Base-by-base conservation (phyloP, 2,797 vertebrate genomes). In the Aldrovandia affinis region DNA sequence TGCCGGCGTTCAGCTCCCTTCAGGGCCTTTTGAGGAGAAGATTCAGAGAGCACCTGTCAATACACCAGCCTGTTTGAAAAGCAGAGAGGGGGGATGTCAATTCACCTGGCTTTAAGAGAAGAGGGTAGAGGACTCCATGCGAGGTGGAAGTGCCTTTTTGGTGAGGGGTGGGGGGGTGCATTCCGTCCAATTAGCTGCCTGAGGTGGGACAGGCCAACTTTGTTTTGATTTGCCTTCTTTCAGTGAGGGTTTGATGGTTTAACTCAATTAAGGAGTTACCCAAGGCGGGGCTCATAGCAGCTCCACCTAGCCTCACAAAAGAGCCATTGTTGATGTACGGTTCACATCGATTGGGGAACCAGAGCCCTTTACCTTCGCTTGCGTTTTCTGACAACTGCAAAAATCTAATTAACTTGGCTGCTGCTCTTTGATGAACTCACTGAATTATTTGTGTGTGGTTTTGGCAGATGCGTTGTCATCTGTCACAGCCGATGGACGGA, bases 311-410 rank as follows among this genome's bases (percentile, higher is more conserved):
- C 39, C 68, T 78, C 77, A 85, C 80, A 85, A 83, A 85, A 81
- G 15, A 85, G 81, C 14, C 90, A 92, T 88, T 85, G 73, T 81
- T 82, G 83, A 68, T 91, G 92, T 92, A 90, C 92, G 90, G 81
- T 91, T 92, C 36, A 79, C 47, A 91, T 92, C 93, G 92, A 92
- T 93, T n/a, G 88, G 92, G 88, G 88, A 93, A 92, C 93, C 89
- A 88, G 86, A 89, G 89, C 87, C 88, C 84, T 15, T 50, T 54
- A 9, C 77, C 54, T n/a, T n/a, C 18, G 36, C 33, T 28, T 36
- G 77, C 30, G 22, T 59, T n/a, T n/a, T 84, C 47, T 39, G 42
- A 70, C 70, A 28, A 80, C 25, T 9, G 61, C 83, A 82, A 83
- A 91, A 90, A 93, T 77, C 89, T 93, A 91, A 81, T 28, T 73